These are phyloP conservation scores for Borostomias antarcticus DNA, from an alignment of 2,797 vertebrate species.

Conservation along the genomic window DNA sequence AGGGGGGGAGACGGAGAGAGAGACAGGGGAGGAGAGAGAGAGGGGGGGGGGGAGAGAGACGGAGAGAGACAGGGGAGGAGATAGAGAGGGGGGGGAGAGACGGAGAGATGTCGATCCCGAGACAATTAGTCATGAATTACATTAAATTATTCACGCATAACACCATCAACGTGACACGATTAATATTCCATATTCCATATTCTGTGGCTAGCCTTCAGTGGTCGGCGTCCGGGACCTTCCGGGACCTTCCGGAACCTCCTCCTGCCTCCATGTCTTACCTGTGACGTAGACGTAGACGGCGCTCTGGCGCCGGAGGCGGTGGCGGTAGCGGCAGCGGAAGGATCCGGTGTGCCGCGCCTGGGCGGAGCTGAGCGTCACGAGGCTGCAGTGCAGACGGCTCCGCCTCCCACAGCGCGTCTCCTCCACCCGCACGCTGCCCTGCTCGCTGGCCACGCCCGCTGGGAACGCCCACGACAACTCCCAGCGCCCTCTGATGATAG, in stretches of 20 bases:
- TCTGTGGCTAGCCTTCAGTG: too few species aligned
- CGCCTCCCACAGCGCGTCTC: conserved; percentile 82
- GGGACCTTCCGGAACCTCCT: too few species aligned
- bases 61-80: too few species aligned
- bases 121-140: too few species aligned
- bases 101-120: too few species aligned
- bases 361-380: conserved; percentile 75
- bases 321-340: conserved; percentile 85
- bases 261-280: conserved; percentile 81
- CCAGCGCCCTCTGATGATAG: conserved; percentile 86
- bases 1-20: not conserved
- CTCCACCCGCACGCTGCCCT: conserved; percentile 73
- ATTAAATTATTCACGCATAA: too few species aligned
- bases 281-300: conserved; percentile 90
- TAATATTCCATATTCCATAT: too few species aligned
- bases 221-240: too few species aligned
- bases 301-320: conserved; percentile 69
- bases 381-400: conserved; percentile 83
- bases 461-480: conserved; percentile 88
- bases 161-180: too few species aligned
- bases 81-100: too few species aligned
- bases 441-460: conserved; percentile 70
- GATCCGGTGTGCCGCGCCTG: conserved; percentile 85
- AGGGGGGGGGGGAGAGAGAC: too few species aligned
- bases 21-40: not conserved